Conservation (phyloP, 2,888 invertebrate genomes). For the Eilema caniola region DNA sequence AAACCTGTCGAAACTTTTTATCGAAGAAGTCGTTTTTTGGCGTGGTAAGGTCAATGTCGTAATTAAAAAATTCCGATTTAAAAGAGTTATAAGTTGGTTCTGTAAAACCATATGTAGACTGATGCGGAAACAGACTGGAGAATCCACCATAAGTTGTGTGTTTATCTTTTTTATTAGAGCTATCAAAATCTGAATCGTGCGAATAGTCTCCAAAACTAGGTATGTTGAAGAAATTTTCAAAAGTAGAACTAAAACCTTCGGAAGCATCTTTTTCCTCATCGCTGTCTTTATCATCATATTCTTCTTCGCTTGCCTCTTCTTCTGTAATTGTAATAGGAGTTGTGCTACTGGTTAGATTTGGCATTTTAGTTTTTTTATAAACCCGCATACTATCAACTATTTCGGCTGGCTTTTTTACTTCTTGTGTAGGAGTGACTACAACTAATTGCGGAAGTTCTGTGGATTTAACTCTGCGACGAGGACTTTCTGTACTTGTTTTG, state of each 20-base stretch:
- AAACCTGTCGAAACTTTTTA: conserved; percentile 82
- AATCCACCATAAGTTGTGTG: conserved; percentile 70
- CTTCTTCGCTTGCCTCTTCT: conserved; percentile 59
- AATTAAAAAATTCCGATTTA: conserved; percentile 76
- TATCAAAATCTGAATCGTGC: conserved; percentile 61
- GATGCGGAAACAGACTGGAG: conserved; percentile 72
- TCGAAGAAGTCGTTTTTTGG: conserved; percentile 85
- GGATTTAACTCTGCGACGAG: conserved; percentile 60
- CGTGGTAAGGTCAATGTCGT: conserved; percentile 82
- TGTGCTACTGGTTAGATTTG: conserved; percentile 59
- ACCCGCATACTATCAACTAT: conserved; percentile 77
- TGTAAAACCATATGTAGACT: conserved; percentile 62
- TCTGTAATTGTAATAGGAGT: conserved; percentile 56
- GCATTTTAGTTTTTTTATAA: conserved; percentile 76
- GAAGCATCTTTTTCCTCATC: conserved; percentile 69
- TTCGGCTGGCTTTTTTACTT: conserved; percentile 74
- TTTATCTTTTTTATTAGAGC: conserved; percentile 67
- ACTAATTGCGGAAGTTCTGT: conserved; percentile 67
- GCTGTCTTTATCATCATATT: conserved; percentile 68
- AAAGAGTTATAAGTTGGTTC: conserved; percentile 66
- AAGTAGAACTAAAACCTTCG: conserved; percentile 82
- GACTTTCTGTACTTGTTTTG: conserved; percentile 68
- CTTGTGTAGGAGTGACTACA: conserved; percentile 79
- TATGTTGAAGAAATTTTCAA: conserved; percentile 84
- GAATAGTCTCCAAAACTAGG: conserved; percentile 74